Conservation (phyloP, 2,888 invertebrate species). For the Tiphia femorata region DNA sequence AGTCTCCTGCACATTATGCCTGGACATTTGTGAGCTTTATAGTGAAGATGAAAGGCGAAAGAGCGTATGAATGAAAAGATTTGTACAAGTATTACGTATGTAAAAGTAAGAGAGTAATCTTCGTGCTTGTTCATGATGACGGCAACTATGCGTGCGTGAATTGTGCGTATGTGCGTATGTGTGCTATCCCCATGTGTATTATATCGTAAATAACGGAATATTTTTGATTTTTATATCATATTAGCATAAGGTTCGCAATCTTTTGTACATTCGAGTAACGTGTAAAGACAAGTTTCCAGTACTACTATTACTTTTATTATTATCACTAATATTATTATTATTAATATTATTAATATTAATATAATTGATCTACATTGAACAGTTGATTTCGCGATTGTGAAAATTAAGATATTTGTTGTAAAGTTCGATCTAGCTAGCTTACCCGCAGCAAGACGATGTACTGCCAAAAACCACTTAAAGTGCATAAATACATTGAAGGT, state of each 20-base stretch:
- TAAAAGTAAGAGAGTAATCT: constrained; percentile 13
- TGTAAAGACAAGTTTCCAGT: constrained; percentile 55
- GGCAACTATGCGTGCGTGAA: constrained; percentile 34
- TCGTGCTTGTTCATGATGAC: constrained; percentile 25
- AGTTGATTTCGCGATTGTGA: constrained; percentile 25
- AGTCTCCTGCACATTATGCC: constrained; percentile 27
- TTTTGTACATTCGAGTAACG: constrained; percentile 61
- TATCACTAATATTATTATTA: constrained; percentile 35
- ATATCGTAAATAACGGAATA: constrained; percentile 50
- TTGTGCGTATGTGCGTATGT: constrained; percentile 26
- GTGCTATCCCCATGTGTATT: constrained; percentile 43
- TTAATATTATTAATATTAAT: constrained; percentile 36
- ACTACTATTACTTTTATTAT: constrained; percentile 27
- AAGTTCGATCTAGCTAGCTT: constrained; percentile 38
- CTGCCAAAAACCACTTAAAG: constrained; percentile 45
- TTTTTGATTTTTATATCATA: constrained; percentile 56
- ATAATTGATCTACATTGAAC: constrained; percentile 34
- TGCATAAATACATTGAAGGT: constrained; percentile 44
- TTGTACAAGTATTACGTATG: constrained; percentile 16
- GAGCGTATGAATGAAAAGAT: background rate
- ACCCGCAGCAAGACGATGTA: constrained; percentile 40
- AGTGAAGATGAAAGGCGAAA: constrained; percentile 22
- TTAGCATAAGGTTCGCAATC: constrained; percentile 43
- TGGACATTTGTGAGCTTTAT: constrained; percentile 26
- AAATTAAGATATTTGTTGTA: constrained; percentile 44